Evolutionary conservation across 2,888 invertebrate species (phyloP), one percentile per base, ranked within the genome.

Genomic region (Ceriagrion tenellum): DNA sequence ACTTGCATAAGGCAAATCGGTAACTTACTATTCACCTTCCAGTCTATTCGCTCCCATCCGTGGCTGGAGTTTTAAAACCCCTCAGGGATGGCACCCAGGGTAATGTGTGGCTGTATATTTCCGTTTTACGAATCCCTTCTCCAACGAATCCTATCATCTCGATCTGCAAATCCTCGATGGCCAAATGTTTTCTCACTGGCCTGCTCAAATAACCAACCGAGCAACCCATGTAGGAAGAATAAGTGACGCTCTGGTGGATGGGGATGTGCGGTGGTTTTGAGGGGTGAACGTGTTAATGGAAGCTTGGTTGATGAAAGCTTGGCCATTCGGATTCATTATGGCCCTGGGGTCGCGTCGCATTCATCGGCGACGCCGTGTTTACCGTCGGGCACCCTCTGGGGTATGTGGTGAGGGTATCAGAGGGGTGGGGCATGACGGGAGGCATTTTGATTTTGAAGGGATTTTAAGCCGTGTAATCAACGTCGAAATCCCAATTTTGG

Each of bases 381-480:
- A 35, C 81, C 69, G 1, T n/a, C 6, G n/a, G 12, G 26, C 26
- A 23, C 10, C 20, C 26, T n/a, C 26, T 23, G n/a, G 59, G 59
- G 13, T 12, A 23, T 69, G 12, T 13, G 69, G 69, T 1, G n/a
- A 69, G 69, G 69, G 69, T 8, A 26, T 69, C 26, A 10, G n/a
- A 10, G 81, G 12, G 69, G 26, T 3, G n/a, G n/a, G 30, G 30
- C n/a, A n/a, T 35, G 30, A n/a, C 81, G 1, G 12, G 16, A 81
- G 35, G 81, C 81, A 35, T 81, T 81, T 81, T 81, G 35, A 81
- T 81, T 35, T 81, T n/a, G 81, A n/a, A n/a, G 30, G 18, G 35
- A 35, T 81, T 81, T 81, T 35, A 81, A 81, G 81, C 81, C 81
- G 35, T 30, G 30, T 81, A 81, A 81, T 81, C 81, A 81, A 35